phyloP scores from a whole-genome alignment of 37 sponge, comb jelly and placozoan genomes.

The Crambe crambe region DNA sequence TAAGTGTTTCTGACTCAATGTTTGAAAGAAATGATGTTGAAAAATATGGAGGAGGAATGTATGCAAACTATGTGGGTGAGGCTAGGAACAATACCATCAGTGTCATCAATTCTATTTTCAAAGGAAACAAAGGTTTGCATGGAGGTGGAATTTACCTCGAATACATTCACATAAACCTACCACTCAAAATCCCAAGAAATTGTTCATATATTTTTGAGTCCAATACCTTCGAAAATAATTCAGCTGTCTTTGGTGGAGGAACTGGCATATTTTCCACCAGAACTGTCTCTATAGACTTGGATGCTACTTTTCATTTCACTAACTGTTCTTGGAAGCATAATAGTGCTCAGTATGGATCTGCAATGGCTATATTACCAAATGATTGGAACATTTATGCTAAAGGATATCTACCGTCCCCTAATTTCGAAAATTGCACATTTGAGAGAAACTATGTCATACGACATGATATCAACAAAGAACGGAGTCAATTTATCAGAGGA shows the following conservation, averaged over 20 bases:
- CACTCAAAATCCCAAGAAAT: background rate
- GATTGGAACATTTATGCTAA: background rate
- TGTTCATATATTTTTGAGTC: constrained; percentile 1
- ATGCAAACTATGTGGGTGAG: background rate
- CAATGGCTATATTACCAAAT: background rate
- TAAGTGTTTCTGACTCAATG: background rate
- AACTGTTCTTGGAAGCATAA: constrained; percentile 20
- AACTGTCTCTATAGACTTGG: background rate
- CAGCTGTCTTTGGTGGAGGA: background rate
- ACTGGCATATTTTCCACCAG: background rate
- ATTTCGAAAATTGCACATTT: background rate
- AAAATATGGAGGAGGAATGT: background rate
- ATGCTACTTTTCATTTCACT: background rate
- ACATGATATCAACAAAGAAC: too few species aligned
- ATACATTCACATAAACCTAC: background rate
- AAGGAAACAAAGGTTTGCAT: background rate
- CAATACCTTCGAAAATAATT: background rate
- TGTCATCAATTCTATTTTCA: background rate
- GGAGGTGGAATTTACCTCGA: constrained; percentile 1
- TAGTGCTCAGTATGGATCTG: constrained; percentile 17
- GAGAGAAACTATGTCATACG: background rate
- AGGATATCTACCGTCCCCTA: constrained; percentile 5
- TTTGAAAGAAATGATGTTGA: background rate
- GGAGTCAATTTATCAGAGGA: too few species aligned
- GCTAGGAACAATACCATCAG: background rate